Conservation (phyloP, 2,113 vertebrate species). For the Tragelaphus imberbis region DNA sequence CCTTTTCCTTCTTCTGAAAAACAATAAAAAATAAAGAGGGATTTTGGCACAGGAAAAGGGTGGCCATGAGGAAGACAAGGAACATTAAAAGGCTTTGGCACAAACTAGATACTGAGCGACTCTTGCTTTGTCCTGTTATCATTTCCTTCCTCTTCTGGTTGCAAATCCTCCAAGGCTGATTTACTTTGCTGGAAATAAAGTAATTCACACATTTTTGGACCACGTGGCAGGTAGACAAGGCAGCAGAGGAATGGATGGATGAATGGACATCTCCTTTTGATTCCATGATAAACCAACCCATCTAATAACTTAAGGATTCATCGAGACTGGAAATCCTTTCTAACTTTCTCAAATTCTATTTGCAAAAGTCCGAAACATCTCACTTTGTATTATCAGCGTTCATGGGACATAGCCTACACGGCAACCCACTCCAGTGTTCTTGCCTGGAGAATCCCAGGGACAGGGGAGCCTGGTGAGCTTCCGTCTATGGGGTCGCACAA, state of each 20-base stretch:
- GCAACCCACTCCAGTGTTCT: too few relatives aligned
- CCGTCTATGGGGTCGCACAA: too few relatives aligned
- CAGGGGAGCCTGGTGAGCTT: too few relatives aligned
- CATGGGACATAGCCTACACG: not conserved
- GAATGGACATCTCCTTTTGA: not conserved
- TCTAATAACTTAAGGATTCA: not conserved
- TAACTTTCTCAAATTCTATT: not conserved
- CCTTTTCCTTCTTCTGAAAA: not conserved
- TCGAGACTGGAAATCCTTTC: not conserved
- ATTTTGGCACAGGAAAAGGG: not conserved
- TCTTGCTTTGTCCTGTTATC: not conserved
- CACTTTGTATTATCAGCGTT: not conserved
- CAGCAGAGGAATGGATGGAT: not conserved
- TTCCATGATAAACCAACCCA: not conserved
- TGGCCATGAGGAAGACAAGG: not conserved
- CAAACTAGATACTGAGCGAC: not conserved
- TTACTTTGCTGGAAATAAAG: not conserved
- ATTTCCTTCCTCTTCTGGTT: not conserved
- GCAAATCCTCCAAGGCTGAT: not conserved
- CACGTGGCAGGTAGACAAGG: not conserved
- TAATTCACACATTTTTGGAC: not conserved
- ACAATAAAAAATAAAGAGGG: not conserved
- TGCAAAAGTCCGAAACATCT: not conserved
- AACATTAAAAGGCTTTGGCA: not conserved
- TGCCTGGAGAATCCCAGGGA: too few relatives aligned